A percentile compares a stretch with the other conserved stretches of the same genome.
Evolutionary conservation across 2,888 invertebrate genomes (phyloP).

Genomic region (Eupithecia centaureata): DNA sequence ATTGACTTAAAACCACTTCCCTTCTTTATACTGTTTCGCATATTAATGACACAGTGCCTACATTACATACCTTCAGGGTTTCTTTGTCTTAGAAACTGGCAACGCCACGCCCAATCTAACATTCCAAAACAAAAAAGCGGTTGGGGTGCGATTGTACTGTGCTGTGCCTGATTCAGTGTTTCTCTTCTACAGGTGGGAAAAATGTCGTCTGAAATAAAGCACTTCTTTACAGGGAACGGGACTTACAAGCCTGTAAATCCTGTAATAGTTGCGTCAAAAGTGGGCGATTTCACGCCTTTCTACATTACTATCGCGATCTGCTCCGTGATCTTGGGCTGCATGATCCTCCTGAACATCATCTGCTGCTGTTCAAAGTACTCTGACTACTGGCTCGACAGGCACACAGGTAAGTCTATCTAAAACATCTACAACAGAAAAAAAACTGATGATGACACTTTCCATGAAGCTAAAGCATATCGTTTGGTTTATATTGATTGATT

Average conservation of each 20-base stretch:
- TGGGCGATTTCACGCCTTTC: slow-evolving; percentile 92
- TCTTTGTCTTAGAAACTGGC: neutral
- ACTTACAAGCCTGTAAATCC: slow-evolving; percentile 71
- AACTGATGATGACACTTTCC: neutral
- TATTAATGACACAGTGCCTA: too few species aligned
- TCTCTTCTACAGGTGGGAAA: slow-evolving; percentile 74
- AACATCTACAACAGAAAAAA: neutral
- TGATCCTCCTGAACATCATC: slow-evolving; percentile 90
- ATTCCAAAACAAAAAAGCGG: neutral
- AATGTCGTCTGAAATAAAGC: slow-evolving; percentile 75
- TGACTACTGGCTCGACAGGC: slow-evolving; percentile 91
- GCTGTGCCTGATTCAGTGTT: slow-evolving; percentile 53
- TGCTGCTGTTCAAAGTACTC: slow-evolving; percentile 92
- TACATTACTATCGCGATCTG: slow-evolving; percentile 92
- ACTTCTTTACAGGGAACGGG: slow-evolving; percentile 76
- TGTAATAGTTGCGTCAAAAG: slow-evolving; percentile 53
- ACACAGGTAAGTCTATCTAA: slow-evolving; percentile 85
- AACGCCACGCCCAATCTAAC: slow-evolving; percentile 3
- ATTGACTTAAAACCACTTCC: too few species aligned
- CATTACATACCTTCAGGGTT: neutral
- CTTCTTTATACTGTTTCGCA: too few species aligned
- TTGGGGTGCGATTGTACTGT: neutral
- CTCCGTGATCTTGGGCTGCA: slow-evolving; percentile 87
- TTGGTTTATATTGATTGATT: too few species aligned
- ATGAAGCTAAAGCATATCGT: neutral